Percentiles rank a stretch among this genome's conserved stretches.
Conservation (phyloP, 1,140 invertebrate genomes). For the Drosophila bocki region DNA sequence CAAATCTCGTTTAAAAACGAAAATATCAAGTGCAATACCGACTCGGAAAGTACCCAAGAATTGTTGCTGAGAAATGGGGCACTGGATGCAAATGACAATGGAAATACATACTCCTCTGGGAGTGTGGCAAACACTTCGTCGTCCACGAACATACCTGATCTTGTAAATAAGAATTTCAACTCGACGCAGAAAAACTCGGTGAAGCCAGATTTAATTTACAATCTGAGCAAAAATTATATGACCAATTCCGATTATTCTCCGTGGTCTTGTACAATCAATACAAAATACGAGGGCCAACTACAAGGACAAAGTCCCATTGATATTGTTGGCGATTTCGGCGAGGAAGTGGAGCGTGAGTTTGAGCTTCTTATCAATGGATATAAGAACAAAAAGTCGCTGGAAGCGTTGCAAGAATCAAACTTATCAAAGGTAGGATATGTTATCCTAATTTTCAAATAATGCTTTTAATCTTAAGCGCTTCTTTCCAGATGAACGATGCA, state of each 20-base stretch:
- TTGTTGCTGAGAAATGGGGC: neutral
- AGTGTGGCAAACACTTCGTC: neutral
- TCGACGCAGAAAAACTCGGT: constrained; percentile 8
- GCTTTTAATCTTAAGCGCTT: neutral
- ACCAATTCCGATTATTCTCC: constrained; percentile 8
- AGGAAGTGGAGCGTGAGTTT: constrained; percentile 45
- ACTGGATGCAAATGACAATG: constrained; percentile 16
- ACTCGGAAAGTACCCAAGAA: constrained; percentile 8
- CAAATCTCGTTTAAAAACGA: constrained; percentile 15
- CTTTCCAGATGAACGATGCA: constrained; percentile 25
- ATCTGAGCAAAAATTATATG: constrained; percentile 24
- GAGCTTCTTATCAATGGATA: constrained; percentile 87
- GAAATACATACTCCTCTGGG: constrained; percentile 13
- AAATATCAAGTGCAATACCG: neutral
- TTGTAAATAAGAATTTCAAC: constrained; percentile 39
- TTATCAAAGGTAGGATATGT: constrained; percentile 22
- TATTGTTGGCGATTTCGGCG: constrained; percentile 48
- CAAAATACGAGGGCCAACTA: constrained; percentile 24
- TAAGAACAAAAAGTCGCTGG: constrained; percentile 86
- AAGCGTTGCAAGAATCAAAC: constrained; percentile 77
- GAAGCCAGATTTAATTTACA: constrained; percentile 40
- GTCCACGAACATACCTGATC: constrained; percentile 25
- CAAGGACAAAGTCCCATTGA: constrained; percentile 24
- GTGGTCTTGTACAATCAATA: constrained; percentile 23
- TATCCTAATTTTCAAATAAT: no score